A percentile compares a stretch with the other conserved stretches of the same genome.
Evolutionary conservation across 1,140 invertebrate genomes (phyloP).

Genomic region (Dreissena polymorpha): DNA sequence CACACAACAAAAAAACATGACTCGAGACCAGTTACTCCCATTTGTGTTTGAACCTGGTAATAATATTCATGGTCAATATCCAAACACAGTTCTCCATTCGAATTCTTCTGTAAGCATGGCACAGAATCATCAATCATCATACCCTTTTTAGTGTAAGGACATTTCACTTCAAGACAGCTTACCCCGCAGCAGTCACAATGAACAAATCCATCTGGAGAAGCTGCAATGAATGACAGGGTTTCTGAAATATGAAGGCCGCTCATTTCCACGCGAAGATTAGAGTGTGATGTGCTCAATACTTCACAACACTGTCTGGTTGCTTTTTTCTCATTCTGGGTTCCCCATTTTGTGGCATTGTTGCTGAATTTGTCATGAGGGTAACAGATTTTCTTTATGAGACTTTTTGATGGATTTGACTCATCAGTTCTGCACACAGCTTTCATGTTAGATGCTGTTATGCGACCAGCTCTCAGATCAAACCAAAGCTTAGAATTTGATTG

Average conservation of each 20-base stretch:
- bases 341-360: no score
- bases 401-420: no score
- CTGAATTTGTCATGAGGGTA: constrained; percentile 16
- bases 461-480: no score
- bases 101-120: not conserved
- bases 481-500: not conserved
- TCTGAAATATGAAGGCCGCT: constrained; percentile 2
- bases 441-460: no score
- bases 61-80: not conserved
- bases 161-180: constrained; percentile 32
- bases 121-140: constrained; percentile 9
- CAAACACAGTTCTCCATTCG: not conserved
- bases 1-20: not conserved
- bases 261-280: no score
- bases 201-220: constrained; percentile 20
- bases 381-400: constrained; percentile 8
- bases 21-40: not conserved
- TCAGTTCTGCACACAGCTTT: no score
- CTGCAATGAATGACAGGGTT: not conserved
- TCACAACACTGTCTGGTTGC: no score
- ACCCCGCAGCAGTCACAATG: constrained; percentile 26
- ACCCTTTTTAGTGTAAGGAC: constrained; percentile 16
- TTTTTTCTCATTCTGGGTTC: no score
- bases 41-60: constrained; percentile 12
- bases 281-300: no score